Conservation (phyloP, 2,797 vertebrate genomes). For the Manis pentadactyla region DNA sequence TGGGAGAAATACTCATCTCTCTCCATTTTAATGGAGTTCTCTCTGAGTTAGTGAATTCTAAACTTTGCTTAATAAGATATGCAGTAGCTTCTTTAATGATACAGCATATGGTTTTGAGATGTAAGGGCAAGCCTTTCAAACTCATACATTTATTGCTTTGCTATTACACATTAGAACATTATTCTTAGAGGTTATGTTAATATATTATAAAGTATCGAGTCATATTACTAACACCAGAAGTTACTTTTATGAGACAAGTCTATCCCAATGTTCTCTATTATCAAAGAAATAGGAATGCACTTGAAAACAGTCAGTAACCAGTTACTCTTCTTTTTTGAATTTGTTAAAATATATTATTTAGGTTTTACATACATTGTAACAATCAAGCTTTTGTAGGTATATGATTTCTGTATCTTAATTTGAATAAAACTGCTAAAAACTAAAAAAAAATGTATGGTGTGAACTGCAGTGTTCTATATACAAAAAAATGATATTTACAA, state of each 20-base stretch:
- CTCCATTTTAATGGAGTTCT: constrained; percentile 22
- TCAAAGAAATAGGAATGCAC: neutral
- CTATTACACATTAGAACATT: neutral
- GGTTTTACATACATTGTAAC: neutral
- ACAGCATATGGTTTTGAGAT: neutral
- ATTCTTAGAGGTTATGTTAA: neutral
- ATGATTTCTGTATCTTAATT: neutral
- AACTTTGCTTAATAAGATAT: neutral
- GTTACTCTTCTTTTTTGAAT: neutral
- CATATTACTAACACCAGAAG: neutral
- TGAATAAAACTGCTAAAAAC: neutral
- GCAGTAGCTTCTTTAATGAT: neutral
- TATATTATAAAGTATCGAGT: neutral
- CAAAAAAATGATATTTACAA: neutral
- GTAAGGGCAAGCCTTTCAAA: neutral
- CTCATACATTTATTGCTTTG: neutral
- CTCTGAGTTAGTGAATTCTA: neutral
- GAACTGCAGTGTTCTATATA: neutral
- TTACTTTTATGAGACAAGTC: neutral
- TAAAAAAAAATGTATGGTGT: too few relatives aligned
- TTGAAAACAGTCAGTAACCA: neutral
- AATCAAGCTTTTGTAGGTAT: neutral
- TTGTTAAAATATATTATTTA: neutral
- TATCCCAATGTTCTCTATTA: neutral
- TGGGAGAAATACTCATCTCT: neutral